phyloP scores from a whole-genome alignment of 2,888 invertebrate genomes.

The Zeuzera pyrina region DNA sequence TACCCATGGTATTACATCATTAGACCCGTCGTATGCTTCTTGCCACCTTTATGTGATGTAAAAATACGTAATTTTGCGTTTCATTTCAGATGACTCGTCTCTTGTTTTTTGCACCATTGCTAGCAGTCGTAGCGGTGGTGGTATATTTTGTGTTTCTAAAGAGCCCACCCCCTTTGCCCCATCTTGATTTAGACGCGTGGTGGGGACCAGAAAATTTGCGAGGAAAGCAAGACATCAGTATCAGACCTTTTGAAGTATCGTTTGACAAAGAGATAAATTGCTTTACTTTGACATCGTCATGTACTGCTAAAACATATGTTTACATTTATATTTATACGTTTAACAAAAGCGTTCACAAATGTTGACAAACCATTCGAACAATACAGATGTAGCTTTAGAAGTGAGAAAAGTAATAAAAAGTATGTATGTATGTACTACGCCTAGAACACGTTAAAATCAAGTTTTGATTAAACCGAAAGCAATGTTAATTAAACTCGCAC shows the following conservation, averaged over 20 bases:
- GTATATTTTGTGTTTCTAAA: conserved; percentile 14
- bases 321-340: neutral
- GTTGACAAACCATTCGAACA: neutral
- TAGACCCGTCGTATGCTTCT: too few relatives aligned
- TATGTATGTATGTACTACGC: too few relatives aligned
- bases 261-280: conserved; percentile 57
- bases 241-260: conserved; percentile 68
- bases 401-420: too few relatives aligned
- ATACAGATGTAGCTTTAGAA: too few relatives aligned
- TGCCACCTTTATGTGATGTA: too few relatives aligned
- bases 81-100: conserved; percentile 16
- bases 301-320: conserved; percentile 5
- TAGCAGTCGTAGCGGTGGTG: conserved; percentile 10
- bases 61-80: too few relatives aligned
- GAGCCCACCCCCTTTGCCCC: conserved; percentile 18
- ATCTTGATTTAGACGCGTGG: conserved; percentile 37
- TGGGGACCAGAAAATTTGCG: conserved; percentile 57
- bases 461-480: too few relatives aligned
- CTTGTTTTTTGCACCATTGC: conserved; percentile 7
- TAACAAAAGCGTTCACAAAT: too few relatives aligned
- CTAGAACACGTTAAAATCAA: too few relatives aligned
- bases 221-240: conserved; percentile 46
- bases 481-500: too few relatives aligned
- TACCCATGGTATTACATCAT: too few relatives aligned
- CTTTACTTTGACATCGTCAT: too few relatives aligned